Conservation (phyloP, 2,888 invertebrate species). For the Sympetrum striolatum region DNA sequence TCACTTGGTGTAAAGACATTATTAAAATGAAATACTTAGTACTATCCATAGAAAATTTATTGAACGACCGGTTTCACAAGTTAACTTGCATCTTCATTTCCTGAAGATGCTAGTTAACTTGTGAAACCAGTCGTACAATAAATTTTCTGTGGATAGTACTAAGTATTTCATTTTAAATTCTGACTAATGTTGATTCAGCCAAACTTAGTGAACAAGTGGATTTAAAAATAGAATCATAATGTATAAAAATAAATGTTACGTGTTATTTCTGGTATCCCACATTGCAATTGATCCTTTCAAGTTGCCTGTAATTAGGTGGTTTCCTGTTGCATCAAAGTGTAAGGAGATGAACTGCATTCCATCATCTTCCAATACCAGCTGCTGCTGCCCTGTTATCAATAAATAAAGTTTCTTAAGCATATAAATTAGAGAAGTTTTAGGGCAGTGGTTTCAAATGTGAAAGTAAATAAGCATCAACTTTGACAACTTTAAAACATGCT, state of each 20-base stretch:
- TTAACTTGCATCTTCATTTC: too few relatives aligned
- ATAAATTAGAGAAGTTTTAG: neutral
- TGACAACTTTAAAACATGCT: neutral
- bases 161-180: too few relatives aligned
- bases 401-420: neutral
- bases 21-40: too few relatives aligned
- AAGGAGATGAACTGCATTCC: slow-evolving; percentile 78
- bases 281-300: slow-evolving; percentile 78
- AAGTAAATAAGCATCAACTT: neutral
- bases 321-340: slow-evolving; percentile 73
- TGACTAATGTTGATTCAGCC: too few relatives aligned
- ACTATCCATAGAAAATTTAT: too few relatives aligned
- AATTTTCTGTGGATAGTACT: too few relatives aligned
- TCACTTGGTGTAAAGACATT: too few relatives aligned
- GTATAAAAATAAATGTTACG: neutral
- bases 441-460: neutral
- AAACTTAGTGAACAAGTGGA: neutral
- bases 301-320: slow-evolving; percentile 76
- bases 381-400: slow-evolving; percentile 63
- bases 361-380: slow-evolving; percentile 71
- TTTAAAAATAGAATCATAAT: neutral
- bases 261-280: slow-evolving; percentile 70
- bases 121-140: too few relatives aligned
- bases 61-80: too few relatives aligned
- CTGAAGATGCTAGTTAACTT: too few relatives aligned